Base-by-base conservation (phyloP, 1,140 invertebrate species). In the Reticulitermes speratus region DNA sequence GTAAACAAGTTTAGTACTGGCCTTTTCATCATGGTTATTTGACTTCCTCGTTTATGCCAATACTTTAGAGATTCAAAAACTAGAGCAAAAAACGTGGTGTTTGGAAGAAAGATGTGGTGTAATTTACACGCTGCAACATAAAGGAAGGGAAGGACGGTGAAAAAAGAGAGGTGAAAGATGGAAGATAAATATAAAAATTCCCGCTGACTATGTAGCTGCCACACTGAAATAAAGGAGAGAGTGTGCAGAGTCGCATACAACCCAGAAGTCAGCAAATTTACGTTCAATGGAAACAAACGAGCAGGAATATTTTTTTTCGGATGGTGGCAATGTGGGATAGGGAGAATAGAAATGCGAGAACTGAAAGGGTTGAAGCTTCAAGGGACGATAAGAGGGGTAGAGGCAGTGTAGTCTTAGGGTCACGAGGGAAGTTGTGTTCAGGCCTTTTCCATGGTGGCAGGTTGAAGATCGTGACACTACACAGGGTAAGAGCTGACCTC, bases 161-260 rank as follows among this genome's bases (percentile, higher is more conserved):
- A 25, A 75, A 25, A 75, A 25, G 65, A 14, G 65, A n/a, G 25
- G 25, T 48, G 48, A 85, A 85, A 52, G 84, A 85, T 45, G 48
- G 84, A 55, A 85, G 84, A 85, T 85, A 85, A 85, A 85, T 85
- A 85, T 85, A 85, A 85, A 85, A 85, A 45, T 85, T 85, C 84
- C 48, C 84, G 84, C 84, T 85, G 84, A 85, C 84, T 85, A 7
- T 12, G 84, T 48, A 69, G 59, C 84, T 55, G 84, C 23, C 23
- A 12, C 45, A 23, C 32, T 38, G 23, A 84, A 45, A 44, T 32
- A 45, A n/a, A 11, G 32, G 25, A 65, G 55, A 32, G 59, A 65
- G 84, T 25, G 84, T 85, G 44, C 52, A 65, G 48, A 25, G 52
- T 59, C 84, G 83, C 83, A 44, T 84, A 44, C 83, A 84, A 8